Conservation (phyloP, 1,140 invertebrate species). For the Pseudomyrmex flavicornis region DNA sequence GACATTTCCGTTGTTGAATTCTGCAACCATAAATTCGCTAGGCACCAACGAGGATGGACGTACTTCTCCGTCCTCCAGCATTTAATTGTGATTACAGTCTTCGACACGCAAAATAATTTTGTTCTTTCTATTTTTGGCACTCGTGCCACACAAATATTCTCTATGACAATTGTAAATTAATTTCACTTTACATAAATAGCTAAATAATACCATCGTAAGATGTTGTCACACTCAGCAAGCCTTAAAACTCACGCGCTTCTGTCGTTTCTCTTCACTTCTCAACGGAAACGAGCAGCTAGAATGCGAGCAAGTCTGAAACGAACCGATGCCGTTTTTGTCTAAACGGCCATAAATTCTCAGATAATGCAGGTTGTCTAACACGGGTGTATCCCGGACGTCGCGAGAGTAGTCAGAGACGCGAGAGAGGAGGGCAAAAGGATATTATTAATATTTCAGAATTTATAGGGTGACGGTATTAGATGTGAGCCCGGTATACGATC, state of each 20-base stretch:
- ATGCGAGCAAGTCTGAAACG: conserved; percentile 56
- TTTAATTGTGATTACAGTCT: neutral
- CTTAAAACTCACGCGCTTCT: neutral
- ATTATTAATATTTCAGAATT: conserved; percentile 76
- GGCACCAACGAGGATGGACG: conserved; percentile 28
- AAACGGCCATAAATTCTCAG: conserved; percentile 76
- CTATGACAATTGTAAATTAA: too few relatives aligned
- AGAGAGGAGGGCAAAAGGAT: conserved; percentile 49
- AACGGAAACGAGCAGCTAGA: conserved; percentile 54
- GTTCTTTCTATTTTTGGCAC: neutral
- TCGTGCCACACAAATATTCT: too few relatives aligned
- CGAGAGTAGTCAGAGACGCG: conserved; percentile 30
- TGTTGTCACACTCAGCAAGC: neutral
- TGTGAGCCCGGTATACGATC: conserved; percentile 15
- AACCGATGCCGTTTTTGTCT: conserved; percentile 72
- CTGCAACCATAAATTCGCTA: conserved; percentile 70
- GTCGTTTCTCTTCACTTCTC: conserved; percentile 9
- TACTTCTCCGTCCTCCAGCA: neutral
- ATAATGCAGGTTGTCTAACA: conserved; percentile 60
- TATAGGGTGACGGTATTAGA: conserved; percentile 68
- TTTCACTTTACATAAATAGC: too few relatives aligned
- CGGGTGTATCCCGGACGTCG: conserved; percentile 30
- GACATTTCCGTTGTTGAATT: conserved; percentile 68
- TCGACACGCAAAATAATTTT: neutral
- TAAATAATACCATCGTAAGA: neutral